Evolutionary conservation across 2,888 invertebrate species (phyloP), one percentile per base, ranked within the genome.

Genomic region (Coelinius sp.): DNA sequence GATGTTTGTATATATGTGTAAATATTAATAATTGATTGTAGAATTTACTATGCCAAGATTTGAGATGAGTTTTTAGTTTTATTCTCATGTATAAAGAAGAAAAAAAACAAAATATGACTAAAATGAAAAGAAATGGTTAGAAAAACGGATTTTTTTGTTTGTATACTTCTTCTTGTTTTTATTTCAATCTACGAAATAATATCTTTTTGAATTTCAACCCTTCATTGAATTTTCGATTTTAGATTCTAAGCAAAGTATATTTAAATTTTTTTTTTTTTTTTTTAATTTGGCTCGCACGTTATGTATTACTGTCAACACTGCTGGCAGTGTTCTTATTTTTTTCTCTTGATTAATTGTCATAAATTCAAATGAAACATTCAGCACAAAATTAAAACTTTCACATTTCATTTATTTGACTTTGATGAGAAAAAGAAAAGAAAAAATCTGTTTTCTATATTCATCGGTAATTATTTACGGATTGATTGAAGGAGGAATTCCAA

Each of bases 1-100:
- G 75, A 78, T 76, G 78, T 83, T 81, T 86, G 85, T 86, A 86
- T 70, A 86, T 86, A 86, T 72, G 74, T 86, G 86, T 86, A 86
- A 83, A 86, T 86, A 86, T 75, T 79, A 75, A 79, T 76, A 81
- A 63, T 35, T 56, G 17, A 52, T 44, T 56, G 72, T 79, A 84
- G 81, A 82, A 80, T 86, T 85, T 85, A 80, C 83, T 83, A 80
- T 74, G 82, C 77, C 80, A 82, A 78, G 81, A 83, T 82, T 59
- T 35, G 75, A 78, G 76, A 80, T 79, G 75, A 59, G 8, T 59
- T 59, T 35, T 79, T 76, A 80, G 78, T 82, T 82, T 84, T 83
- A 73, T 77, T 71, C 70, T 84, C 80, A 78, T 85, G 84, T 85
- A 85, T 79, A 81, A 83, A 76, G 66, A 75, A 85, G 79, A 81